Evolutionary conservation across 2,888 invertebrate genomes (phyloP).

Genomic region (Aplocera efformata): DNA sequence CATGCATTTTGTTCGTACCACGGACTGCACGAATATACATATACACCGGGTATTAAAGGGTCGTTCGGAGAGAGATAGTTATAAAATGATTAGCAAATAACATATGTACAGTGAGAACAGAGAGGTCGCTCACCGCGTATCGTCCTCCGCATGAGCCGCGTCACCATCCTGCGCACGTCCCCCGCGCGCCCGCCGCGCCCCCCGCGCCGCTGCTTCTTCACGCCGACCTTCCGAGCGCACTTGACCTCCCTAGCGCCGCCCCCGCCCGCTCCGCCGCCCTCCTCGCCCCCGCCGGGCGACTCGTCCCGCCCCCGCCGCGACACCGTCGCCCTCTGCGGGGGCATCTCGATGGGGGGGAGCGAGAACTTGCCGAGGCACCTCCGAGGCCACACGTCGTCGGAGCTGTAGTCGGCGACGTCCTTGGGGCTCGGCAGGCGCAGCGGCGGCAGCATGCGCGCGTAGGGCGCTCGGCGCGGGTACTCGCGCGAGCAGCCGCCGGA

Average conservation of each 20-base stretch:
- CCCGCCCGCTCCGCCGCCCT: slow-evolving; percentile 10
- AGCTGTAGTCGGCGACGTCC: slow-evolving; percentile 34
- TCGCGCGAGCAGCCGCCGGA: slow-evolving; percentile 39
- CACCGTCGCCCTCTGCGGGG: slow-evolving; percentile 19
- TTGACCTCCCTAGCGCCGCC: slow-evolving; percentile 27
- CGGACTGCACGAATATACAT: too few species aligned
- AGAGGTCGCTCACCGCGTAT: slow-evolving; percentile 42
- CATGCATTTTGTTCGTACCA: too few species aligned
- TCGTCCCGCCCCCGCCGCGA: not conserved
- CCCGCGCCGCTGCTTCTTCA: slow-evolving; percentile 14
- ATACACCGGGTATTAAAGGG: too few species aligned
- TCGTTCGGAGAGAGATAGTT: too few species aligned
- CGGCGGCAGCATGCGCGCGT: slow-evolving; percentile 57
- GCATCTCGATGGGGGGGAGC: slow-evolving; percentile 45
- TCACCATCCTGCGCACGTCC: slow-evolving; percentile 55
- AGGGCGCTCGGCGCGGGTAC: slow-evolving; percentile 40
- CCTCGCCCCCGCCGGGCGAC: slow-evolving; percentile 10
- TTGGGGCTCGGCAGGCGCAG: slow-evolving; percentile 50
- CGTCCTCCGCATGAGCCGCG: slow-evolving; percentile 52
- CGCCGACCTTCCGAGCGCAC: slow-evolving; percentile 3
- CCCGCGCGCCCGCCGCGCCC: slow-evolving; percentile 39
- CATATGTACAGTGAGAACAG: too few species aligned
- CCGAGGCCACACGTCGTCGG: slow-evolving; percentile 52
- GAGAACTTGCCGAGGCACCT: slow-evolving; percentile 49
- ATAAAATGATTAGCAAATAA: too few species aligned